Evolutionary conservation across 2,797 vertebrate species (phyloP).

Genomic region (Myotis planiceps): DNA sequence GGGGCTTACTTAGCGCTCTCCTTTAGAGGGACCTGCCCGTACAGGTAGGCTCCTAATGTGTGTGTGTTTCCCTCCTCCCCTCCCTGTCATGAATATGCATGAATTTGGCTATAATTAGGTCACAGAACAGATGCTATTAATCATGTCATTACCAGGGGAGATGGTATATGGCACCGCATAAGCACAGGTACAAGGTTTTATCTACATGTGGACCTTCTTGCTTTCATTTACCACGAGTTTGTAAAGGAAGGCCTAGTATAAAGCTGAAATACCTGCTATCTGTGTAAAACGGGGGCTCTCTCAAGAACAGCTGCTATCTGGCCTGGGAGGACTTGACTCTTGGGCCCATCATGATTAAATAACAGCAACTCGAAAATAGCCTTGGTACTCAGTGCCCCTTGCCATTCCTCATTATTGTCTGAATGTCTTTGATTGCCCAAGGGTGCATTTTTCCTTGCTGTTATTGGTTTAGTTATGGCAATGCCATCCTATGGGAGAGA

Average conservation of each 20-base stretch:
- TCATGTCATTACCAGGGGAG: conserved; percentile 45
- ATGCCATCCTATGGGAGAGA: conserved; percentile 68
- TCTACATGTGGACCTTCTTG: background rate
- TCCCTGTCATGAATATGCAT: conserved; percentile 50
- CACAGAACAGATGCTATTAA: conserved; percentile 63
- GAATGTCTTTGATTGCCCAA: conserved; percentile 58
- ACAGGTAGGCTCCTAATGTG: background rate
- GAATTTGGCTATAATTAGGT: conserved; percentile 58
- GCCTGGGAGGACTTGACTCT: background rate
- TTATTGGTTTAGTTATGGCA: conserved; percentile 72
- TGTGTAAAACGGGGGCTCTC: background rate
- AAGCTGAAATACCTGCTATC: background rate
- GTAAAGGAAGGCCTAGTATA: background rate
- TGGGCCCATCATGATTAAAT: conserved; percentile 51
- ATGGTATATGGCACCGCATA: background rate
- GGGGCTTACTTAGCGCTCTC: background rate
- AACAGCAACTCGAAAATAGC: conserved; percentile 30
- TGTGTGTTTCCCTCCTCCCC: background rate
- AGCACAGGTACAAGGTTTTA: background rate
- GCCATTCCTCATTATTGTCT: conserved; percentile 65
- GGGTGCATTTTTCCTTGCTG: conserved; percentile 39
- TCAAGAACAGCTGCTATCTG: background rate
- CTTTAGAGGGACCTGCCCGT: background rate
- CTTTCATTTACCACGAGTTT: background rate
- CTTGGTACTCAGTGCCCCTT: background rate